Conservation (phyloP, 2,113 vertebrate genomes). For the Crotalus viridis region DNA sequence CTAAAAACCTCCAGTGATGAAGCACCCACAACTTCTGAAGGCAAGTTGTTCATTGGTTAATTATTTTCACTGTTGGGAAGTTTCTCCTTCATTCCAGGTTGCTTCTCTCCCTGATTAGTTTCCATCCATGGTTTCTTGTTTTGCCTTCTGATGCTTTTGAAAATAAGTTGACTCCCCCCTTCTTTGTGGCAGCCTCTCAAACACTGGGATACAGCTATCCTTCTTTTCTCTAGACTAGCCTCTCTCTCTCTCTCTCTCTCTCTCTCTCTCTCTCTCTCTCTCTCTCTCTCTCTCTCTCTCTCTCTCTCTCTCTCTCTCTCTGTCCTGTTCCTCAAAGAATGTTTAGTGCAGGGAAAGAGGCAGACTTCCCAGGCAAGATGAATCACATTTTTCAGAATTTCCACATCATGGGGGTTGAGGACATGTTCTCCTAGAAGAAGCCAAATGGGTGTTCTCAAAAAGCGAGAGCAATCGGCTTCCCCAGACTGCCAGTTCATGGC, state of each 20-base stretch:
- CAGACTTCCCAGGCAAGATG: constrained; percentile 67
- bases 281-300: constrained; percentile 16
- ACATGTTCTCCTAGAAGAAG: constrained; percentile 51
- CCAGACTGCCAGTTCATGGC: constrained; percentile 42
- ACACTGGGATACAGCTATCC: neutral
- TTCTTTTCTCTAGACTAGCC: neutral
- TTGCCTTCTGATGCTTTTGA: neutral
- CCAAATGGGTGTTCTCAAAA: constrained; percentile 64
- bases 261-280: no score
- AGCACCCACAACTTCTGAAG: neutral
- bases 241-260: neutral
- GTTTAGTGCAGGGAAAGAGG: constrained; percentile 58
- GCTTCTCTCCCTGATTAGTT: neutral
- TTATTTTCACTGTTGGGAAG: no score
- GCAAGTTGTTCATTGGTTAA: no score
- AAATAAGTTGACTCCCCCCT: neutral
- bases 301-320: neutral
- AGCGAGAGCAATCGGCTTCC: constrained; percentile 47
- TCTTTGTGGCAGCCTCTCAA: neutral
- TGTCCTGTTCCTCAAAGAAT: constrained; percentile 59
- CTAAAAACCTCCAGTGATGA: neutral
- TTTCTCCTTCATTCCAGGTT: neutral
- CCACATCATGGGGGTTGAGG: constrained; percentile 52
- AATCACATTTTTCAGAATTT: constrained; percentile 72
- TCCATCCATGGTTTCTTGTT: neutral